Evolutionary conservation across 2,888 invertebrate genomes (phyloP), one percentile per base, ranked within the genome.

Genomic region (Acrocera orbiculus): DNA sequence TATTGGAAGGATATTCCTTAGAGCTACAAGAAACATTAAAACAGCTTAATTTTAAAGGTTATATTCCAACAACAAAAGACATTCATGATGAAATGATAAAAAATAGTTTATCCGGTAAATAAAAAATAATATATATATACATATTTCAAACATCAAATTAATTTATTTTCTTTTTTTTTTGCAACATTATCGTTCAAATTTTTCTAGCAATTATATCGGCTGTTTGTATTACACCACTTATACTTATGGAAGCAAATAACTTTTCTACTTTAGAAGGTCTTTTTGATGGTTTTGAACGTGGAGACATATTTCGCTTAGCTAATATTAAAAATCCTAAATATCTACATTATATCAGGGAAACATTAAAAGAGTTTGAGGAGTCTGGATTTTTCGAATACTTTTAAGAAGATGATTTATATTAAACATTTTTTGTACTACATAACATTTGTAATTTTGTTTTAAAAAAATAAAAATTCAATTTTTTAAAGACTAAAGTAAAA

Each of bases 261-360:
- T 23, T 32, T 14, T 16, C 36, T 3, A 33, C 38, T 16, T 27
- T 41, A 26, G 37, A 43, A 8, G 35, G 35, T 8, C 30, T 42
- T 14, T 32, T 40, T n/a, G 33, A 36, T 16, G 34, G 36, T n/a
- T 48, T 55, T 0, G 51, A 51, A 11, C 48, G 43, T 11, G 57
- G 55, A 1, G 52, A 55, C 36, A 40, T 38, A 16, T 47, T 56
- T 31, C 48, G 59, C 1, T 47, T 51, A 4, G 46, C 47, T 34
- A 55, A 58, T 38, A 51, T 57, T n/a, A 51, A 56, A 32, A 58
- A 58, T 42, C 49, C 53, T 5, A 54, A 53, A 41, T 59, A 56
- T 42, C 49, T 51, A 13, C 47, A 48, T 11, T 58, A 54, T 40
- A 40, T 58, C 16, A 54, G 55, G 34, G 49, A 49, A 7, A 52